Evolutionary conservation across 35 echinoderm and acorn worm species (phyloP), one percentile per base, ranked within the genome.

Genomic region (Stichopus chloronotus): DNA sequence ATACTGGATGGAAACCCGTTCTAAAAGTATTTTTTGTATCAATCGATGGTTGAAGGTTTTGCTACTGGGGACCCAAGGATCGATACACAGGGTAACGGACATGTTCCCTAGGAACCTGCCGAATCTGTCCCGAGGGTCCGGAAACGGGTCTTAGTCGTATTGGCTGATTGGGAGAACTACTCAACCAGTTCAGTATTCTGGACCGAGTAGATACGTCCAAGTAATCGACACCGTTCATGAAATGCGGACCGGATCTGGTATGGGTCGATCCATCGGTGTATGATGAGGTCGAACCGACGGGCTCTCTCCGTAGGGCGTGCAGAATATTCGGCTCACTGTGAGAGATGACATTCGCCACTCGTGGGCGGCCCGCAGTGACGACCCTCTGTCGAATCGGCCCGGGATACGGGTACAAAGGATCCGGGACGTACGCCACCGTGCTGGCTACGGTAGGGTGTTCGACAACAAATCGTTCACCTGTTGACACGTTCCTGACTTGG

Each of bases 141-240:
- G 11, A 20, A 59, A 72, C 21, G 14, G 59, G 87, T 12, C 87
- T 65, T 7, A 89, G 57, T 71, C 87, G 59, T 71, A 89, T 43
- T 10, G 87, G 87, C 16, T 61, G 57, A 14, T 63, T 56, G 4
- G 25, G 52, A 61, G 87, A 89, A 19, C 25, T 72, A 63, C 52
- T 71, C 30, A 89, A 72, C 87, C 87, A 89, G 14, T n/a, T 71
- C 87, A 89, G 71, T 54, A 89, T 71, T 19, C 87, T 59, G n/a
- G 87, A 89, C 8, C 87, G 59, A 54, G 87, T 89, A 3, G 87
- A 89, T 61, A 89, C 60, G 52, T 89, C 87, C 65, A 89, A 72
- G 22, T 89, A 89, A 72, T 89, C 87, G 43, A 89, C 61, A 13
- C 87, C 87, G 61, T 89, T 89, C 87, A 89, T 89, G 22, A 89